These are phyloP conservation scores for Charanyca ferruginea DNA, from an alignment of 2,888 invertebrate species.

Conservation along the genomic window DNA sequence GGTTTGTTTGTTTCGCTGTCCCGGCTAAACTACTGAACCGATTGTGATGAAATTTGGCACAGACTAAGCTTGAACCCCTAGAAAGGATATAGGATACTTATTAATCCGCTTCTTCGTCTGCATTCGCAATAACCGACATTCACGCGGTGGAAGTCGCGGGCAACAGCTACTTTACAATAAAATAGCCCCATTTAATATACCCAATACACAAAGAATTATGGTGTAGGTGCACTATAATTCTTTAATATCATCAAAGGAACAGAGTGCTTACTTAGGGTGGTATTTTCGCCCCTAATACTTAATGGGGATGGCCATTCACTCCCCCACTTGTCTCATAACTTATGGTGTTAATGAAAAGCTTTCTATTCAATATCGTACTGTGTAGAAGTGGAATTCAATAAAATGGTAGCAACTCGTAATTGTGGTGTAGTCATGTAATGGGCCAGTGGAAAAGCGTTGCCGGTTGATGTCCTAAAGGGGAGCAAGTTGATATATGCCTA, in stretches of 20 bases:
- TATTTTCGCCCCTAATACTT: slow-evolving; percentile 50
- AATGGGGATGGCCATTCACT: slow-evolving; percentile 49
- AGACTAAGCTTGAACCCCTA: no score
- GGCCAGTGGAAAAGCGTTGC: no score
- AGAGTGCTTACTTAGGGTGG: slow-evolving; percentile 45
- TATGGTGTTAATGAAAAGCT: slow-evolving; percentile 72
- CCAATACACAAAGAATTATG: slow-evolving; percentile 13
- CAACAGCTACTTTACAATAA: not conserved
- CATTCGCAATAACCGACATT: no score
- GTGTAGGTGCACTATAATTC: slow-evolving; percentile 24
- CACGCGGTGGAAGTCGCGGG: no score
- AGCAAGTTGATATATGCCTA: no score
- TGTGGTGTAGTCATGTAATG: slow-evolving; percentile 6
- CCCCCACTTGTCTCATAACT: slow-evolving; percentile 74
- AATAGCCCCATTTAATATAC: not conserved
- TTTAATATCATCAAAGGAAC: slow-evolving; percentile 48
- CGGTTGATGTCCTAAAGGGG: no score
- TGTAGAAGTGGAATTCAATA: slow-evolving; percentile 39
- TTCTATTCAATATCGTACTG: slow-evolving; percentile 58
- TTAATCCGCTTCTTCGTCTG: no score
- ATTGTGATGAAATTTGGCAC: no score
- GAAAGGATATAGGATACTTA: no score
- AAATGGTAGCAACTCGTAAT: slow-evolving; percentile 28
- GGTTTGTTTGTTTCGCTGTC: no score
- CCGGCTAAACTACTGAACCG: no score